Conservation (phyloP, 2,888 invertebrate species). For the Protodeltote pygarga region DNA sequence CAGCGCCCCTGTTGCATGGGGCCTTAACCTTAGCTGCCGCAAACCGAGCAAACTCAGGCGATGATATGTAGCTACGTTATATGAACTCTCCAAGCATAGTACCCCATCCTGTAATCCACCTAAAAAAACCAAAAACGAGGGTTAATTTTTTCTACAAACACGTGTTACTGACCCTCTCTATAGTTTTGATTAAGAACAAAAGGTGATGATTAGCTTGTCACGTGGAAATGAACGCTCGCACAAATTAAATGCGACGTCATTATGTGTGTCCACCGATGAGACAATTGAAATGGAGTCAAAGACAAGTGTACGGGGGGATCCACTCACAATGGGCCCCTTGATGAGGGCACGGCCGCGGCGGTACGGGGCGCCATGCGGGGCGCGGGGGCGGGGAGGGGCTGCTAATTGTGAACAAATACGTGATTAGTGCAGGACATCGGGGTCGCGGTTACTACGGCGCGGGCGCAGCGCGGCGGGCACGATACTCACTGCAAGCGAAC, state of each 20-base stretch:
- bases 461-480: neutral
- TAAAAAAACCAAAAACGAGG: neutral
- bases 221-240: neutral
- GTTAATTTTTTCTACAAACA: conserved; percentile 3
- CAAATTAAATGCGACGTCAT: conserved; percentile 7
- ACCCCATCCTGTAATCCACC: neutral
- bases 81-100: too few species aligned
- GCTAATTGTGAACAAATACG: conserved; percentile 32
- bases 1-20: too few species aligned
- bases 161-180: conserved; percentile 6
- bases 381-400: neutral
- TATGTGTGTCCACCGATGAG: conserved; percentile 16
- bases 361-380: conserved; percentile 1
- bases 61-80: too few species aligned
- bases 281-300: conserved; percentile 7
- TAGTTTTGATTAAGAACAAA: conserved; percentile 3
- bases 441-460: neutral
- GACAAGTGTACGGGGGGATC: conserved; percentile 15
- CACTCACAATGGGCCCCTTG: neutral
- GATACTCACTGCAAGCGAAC: neutral
- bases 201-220: neutral
- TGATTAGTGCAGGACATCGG: conserved; percentile 25
- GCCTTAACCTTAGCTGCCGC: too few species aligned
- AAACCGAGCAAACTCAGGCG: too few species aligned
- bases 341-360: neutral